These are phyloP conservation scores for Heliconius erato DNA, from an alignment of 2,888 invertebrate genomes.

Conservation along the genomic window DNA sequence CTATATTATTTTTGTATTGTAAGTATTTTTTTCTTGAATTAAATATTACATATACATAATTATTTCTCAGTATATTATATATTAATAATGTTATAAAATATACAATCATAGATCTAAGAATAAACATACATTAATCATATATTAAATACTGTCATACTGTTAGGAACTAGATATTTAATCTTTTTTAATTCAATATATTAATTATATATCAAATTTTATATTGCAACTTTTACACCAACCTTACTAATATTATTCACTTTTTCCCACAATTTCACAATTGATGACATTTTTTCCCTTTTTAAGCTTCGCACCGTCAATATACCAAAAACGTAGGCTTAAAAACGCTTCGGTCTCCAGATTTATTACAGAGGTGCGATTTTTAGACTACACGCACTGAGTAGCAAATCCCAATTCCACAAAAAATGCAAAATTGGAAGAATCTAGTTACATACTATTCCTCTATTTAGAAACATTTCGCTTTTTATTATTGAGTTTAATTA, in stretches of 20 bases:
- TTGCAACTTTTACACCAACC: too few relatives aligned
- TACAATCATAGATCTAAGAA: too few relatives aligned
- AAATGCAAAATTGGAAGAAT: neutral
- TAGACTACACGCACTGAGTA: neutral
- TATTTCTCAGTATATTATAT: neutral
- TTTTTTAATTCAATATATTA: too few relatives aligned
- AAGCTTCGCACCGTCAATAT: neutral
- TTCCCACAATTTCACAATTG: neutral
- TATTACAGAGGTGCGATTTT: neutral
- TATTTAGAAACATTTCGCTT: neutral
- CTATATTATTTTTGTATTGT: neutral
- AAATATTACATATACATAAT: neutral
- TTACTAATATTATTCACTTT: too few relatives aligned
- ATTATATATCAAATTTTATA: too few relatives aligned
- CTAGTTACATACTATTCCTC: neutral
- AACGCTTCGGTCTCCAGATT: neutral
- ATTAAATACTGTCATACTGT: too few relatives aligned
- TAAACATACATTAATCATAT: too few relatives aligned
- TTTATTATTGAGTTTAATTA: neutral
- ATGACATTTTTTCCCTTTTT: neutral
- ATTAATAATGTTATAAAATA: neutral
- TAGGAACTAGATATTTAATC: too few relatives aligned
- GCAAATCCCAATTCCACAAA: neutral
- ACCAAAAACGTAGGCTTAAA: neutral
- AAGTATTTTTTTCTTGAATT: neutral